Evolutionary conservation across 2,113 vertebrate genomes (phyloP).

Genomic region (Pomatorhinus ruficollis): DNA sequence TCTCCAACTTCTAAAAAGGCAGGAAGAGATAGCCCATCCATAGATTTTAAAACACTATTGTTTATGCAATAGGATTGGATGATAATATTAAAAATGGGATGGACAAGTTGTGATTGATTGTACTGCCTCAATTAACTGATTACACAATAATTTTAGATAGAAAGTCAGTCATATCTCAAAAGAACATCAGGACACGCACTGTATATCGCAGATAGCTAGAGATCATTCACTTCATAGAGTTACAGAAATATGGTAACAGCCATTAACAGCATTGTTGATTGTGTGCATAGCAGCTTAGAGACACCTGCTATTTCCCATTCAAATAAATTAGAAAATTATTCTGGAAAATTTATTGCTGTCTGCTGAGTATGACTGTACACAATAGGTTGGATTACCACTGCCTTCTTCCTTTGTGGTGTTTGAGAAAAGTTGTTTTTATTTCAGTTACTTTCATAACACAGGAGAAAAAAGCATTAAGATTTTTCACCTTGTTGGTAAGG

Average conservation of each 20-base stretch:
- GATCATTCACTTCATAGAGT: not conserved
- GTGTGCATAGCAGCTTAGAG: not conserved
- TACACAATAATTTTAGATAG: not conserved
- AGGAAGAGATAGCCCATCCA: rapidly evolving
- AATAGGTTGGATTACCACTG: not conserved
- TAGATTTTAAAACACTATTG: not conserved
- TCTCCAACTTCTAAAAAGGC: not conserved
- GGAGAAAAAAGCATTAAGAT: not conserved
- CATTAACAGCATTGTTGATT: not conserved
- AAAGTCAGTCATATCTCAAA: not conserved
- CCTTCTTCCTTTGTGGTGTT: not conserved
- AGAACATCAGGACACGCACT: not conserved
- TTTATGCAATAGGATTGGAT: not conserved
- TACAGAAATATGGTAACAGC: not conserved
- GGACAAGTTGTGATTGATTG: not conserved
- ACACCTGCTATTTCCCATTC: not conserved
- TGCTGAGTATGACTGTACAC: not conserved
- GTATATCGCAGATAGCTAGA: not conserved
- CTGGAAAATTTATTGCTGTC: not conserved
- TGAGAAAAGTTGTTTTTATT: not conserved
- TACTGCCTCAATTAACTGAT: not conserved
- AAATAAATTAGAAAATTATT: not conserved
- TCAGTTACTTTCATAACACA: not conserved
- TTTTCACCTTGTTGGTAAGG: not conserved
- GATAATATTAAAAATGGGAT: not conserved